Conservation (phyloP, 2,797 vertebrate genomes). For the Loris lydekkerianus region DNA sequence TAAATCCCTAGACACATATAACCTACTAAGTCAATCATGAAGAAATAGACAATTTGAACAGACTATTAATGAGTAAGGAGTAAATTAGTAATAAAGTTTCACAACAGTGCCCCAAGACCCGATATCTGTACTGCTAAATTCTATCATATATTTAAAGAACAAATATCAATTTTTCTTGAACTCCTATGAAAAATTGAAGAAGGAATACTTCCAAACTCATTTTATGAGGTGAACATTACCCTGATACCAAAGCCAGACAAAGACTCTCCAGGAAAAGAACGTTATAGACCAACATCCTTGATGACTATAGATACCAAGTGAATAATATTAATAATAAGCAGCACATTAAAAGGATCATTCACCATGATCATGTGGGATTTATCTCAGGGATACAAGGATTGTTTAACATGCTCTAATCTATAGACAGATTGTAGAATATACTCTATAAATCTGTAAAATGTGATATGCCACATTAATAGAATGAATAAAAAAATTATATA, state of each 20-base stretch:
- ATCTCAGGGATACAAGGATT: neutral
- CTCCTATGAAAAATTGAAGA: neutral
- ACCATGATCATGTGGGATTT: neutral
- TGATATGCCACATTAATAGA: neutral
- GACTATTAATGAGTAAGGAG: neutral
- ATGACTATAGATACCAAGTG: neutral
- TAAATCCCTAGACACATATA: neutral
- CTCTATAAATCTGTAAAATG: neutral
- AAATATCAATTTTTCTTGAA: neutral
- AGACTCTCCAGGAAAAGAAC: neutral
- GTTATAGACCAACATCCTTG: neutral
- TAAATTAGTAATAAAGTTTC: neutral
- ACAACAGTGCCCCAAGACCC: neutral
- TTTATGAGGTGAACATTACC: neutral
- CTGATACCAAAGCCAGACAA: neutral
- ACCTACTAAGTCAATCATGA: neutral
- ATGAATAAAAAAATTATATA: neutral
- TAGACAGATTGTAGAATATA: too few species aligned
- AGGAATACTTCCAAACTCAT: neutral
- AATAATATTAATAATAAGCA: neutral
- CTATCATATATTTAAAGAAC: neutral
- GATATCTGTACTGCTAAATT: neutral
- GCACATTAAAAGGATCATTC: neutral
- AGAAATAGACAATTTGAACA: neutral
- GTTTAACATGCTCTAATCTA: neutral